These are phyloP conservation scores for Gadopsis marmoratus DNA, from an alignment of 2,797 vertebrate genomes.

Conservation along the genomic window DNA sequence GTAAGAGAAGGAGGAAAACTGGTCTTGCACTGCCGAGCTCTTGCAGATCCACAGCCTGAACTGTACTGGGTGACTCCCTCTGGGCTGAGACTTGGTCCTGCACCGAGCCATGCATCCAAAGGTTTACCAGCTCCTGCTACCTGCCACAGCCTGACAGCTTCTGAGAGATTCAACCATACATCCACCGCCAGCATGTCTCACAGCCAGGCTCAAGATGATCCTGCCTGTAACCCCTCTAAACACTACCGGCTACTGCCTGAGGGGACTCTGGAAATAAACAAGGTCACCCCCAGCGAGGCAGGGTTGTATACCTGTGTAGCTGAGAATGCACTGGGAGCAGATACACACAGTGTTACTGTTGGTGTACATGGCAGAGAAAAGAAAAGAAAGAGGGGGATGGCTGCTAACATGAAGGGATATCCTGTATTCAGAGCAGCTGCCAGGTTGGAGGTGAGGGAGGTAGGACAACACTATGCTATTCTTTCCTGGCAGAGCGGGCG, in stretches of 20 bases:
- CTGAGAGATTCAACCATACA: constrained; percentile 48
- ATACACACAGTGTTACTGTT: constrained; percentile 90
- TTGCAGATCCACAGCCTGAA: constrained; percentile 93
- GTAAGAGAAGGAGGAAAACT: constrained; percentile 82
- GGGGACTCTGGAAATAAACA: constrained; percentile 92
- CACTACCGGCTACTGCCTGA: constrained; percentile 88
- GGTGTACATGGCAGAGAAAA: constrained; percentile 78
- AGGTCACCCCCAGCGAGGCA: constrained; percentile 83
- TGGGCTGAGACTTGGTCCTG: constrained; percentile 86
- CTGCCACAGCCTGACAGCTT: constrained; percentile 44
- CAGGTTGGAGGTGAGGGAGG: constrained; percentile 81
- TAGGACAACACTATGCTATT: constrained; percentile 87
- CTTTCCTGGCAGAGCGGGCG: constrained; percentile 89
- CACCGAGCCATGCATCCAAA: constrained; percentile 44
- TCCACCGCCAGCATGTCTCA: constrained; percentile 21
- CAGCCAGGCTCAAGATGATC: constrained; percentile 22
- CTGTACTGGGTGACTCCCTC: constrained; percentile 96
- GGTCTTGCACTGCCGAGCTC: constrained; percentile 92
- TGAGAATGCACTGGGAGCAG: constrained; percentile 94
- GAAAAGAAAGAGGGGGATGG: constrained; percentile 53
- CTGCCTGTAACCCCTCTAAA: constrained; percentile 58
- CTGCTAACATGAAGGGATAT: constrained; percentile 45
- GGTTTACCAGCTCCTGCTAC: constrained; percentile 7
- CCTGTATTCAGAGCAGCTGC: constrained; percentile 39
- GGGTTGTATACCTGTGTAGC: constrained; percentile 97